phyloP scores from a whole-genome alignment of 2,113 vertebrate species.

The Gallinago jamesoni region DNA sequence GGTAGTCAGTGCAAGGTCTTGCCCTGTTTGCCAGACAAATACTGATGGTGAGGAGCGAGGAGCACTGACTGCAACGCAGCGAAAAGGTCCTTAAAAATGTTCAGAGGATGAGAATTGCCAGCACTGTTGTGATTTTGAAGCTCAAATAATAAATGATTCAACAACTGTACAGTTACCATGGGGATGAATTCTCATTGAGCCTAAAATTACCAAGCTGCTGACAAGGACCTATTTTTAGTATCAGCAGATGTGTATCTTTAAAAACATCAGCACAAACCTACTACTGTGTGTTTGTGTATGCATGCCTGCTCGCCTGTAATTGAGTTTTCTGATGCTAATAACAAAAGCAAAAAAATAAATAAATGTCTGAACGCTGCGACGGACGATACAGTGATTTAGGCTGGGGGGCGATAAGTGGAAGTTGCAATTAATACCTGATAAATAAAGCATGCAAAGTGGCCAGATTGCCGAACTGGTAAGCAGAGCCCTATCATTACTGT shows the following conservation, averaged over 20 bases:
- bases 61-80: background rate
- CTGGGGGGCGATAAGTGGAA: background rate
- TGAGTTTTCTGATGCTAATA: conserved; percentile 31
- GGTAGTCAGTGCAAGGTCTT: background rate
- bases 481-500: background rate
- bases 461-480: conserved; percentile 9
- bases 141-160: conserved; percentile 74
- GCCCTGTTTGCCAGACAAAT: background rate
- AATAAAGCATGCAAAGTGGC: conserved; percentile 28
- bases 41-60: background rate
- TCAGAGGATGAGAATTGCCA: conserved; percentile 14
- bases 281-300: conserved; percentile 52
- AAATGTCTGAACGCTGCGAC: background rate
- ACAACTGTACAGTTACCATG: conserved; percentile 74
- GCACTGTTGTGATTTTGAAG: conserved; percentile 60
- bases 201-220: conserved; percentile 73
- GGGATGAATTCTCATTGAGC: conserved; percentile 72
- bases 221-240: conserved; percentile 72
- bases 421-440: conserved; percentile 36
- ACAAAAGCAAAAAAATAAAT: conserved; percentile 13
- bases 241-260: conserved; percentile 71
- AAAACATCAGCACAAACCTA: conserved; percentile 62
- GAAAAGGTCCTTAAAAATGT: conserved; percentile 42
- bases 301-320: background rate
- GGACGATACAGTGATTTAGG: background rate